Conservation (phyloP, 2,888 invertebrate genomes). For the Stenodera caucasica region DNA sequence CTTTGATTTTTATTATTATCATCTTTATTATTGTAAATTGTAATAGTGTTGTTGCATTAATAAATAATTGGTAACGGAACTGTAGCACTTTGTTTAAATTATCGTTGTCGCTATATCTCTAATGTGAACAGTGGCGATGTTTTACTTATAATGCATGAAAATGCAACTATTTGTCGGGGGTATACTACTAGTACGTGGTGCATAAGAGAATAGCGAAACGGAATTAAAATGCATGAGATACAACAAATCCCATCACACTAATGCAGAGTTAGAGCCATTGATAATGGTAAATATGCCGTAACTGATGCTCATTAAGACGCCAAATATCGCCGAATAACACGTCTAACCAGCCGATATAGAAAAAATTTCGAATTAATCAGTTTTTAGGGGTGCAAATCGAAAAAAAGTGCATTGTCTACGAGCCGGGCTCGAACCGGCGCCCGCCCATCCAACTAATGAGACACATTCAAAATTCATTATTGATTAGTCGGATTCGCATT, state of each 20-base stretch:
- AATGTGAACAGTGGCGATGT: constrained; percentile 13
- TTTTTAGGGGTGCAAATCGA: too few species aligned
- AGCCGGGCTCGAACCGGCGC: too few species aligned
- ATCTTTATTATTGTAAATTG: too few species aligned
- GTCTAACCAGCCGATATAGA: too few species aligned
- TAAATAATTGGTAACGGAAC: constrained; percentile 4
- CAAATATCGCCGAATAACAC: background rate
- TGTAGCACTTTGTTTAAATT: constrained; percentile 11
- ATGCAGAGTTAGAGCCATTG: constrained; percentile 12
- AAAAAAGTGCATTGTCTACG: too few species aligned
- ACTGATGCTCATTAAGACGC: constrained; percentile 1
- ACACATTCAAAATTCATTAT: too few species aligned
- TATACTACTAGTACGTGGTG: constrained; percentile 23
- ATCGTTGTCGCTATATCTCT: constrained; percentile 10
- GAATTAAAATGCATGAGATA: constrained; percentile 27
- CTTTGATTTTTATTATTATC: too few species aligned
- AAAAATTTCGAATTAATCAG: too few species aligned
- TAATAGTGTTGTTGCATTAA: background rate
- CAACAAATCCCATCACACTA: constrained; percentile 24
- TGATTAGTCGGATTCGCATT: background rate
- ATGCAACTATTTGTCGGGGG: constrained; percentile 28
- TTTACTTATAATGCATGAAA: constrained; percentile 26
- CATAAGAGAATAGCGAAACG: constrained; percentile 20
- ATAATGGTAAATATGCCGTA: constrained; percentile 15
- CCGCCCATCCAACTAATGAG: too few species aligned